Conservation (phyloP, 2,797 vertebrate genomes). For the Argya squamiceps region DNA sequence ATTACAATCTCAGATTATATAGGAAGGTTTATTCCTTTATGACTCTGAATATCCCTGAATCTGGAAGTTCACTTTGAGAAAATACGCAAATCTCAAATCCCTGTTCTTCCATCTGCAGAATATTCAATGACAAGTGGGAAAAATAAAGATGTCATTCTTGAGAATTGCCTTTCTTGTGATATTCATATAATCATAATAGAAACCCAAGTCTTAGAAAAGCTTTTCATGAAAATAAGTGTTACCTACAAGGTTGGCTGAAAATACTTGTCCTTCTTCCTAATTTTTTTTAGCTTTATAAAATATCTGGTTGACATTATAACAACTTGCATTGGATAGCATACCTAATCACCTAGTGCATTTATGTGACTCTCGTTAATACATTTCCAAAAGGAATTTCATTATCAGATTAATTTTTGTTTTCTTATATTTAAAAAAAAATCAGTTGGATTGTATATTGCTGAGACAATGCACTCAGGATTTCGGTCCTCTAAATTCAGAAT, state of each 20-base stretch:
- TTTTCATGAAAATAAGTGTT: neutral
- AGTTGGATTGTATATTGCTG: accelerated
- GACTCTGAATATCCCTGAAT: neutral
- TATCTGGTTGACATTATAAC: neutral
- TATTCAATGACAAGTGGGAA: neutral
- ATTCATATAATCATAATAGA: neutral
- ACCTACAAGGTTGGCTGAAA: neutral
- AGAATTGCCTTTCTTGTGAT: neutral
- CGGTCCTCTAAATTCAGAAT: accelerated
- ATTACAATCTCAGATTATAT: neutral
- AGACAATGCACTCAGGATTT: neutral
- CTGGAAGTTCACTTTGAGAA: neutral
- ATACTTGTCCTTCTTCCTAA: too few relatives aligned
- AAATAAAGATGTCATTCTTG: neutral
- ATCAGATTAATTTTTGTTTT: neutral
- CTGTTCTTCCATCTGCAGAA: neutral
- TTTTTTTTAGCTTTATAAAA: neutral
- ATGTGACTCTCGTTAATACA: neutral
- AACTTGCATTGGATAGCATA: neutral
- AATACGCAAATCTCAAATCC: neutral
- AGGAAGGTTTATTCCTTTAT: neutral
- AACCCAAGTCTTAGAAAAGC: neutral
- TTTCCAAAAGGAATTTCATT: neutral
- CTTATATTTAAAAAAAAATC: neutral
- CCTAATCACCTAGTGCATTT: neutral